Base-by-base conservation (phyloP, 2,888 invertebrate species). In the Leptinotarsa tumamoca region DNA sequence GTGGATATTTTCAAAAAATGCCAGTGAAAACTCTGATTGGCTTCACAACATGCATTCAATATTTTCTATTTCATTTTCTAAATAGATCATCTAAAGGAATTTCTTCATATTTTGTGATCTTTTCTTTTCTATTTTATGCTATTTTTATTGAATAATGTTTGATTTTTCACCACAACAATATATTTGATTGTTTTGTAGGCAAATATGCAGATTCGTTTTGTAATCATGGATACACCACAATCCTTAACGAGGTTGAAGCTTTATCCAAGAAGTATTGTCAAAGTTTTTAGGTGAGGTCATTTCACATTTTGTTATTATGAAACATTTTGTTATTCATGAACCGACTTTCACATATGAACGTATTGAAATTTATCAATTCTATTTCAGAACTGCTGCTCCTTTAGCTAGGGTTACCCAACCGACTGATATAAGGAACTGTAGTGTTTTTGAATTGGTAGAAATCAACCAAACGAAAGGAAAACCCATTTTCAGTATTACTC, bases 401-500 rank as follows among this genome's bases (percentile, higher is more conserved):
- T 89, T 87, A 71, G 89, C 90, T 67, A 85, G 91, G 49, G 87
- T 91, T 1, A 86, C 89, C 0, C 90, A 91, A 73, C 91, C 91
- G 0, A 83, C 82, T 27, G 49, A 83, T 14, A 80, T 81, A 0
- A 83, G 82, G 15, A 80, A 80, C 21, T 78, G 79, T 75, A 68
- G 77, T 68, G 66, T 83, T 73, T 86, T 83, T 73, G 71, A 66
- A 18, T 78, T 85, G 58, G 74, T 74, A 10, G 79, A 76, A 23
- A 51, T 61, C 69, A 10, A 79, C 76, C 18, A 68, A 72, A 52
- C 61, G 43, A 13, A 21, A 66, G 63, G 18, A n/a, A 33, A 63
- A 17, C 21, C 18, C 4, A 90, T 90, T 13, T 92, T 92, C 82
- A 89, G 88, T 58, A 87, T 93, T 13, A 93, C 92, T 0, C 81